Conservation (phyloP, 2,888 invertebrate genomes). For the Harpalus rufipes region DNA sequence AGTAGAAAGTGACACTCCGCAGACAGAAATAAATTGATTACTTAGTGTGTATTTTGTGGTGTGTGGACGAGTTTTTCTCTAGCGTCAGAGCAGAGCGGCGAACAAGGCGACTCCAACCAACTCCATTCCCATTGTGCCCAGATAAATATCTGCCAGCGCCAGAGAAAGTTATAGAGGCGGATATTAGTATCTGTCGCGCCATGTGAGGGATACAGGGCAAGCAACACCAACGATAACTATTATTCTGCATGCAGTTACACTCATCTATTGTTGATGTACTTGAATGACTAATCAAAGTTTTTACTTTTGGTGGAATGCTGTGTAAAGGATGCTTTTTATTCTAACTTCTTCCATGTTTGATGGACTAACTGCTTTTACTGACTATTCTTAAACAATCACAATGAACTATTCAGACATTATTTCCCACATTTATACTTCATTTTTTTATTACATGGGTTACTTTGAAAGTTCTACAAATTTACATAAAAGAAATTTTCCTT, state of each 20-base stretch:
- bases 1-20: conserved; percentile 43
- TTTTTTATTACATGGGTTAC: no score
- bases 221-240: conserved; percentile 17
- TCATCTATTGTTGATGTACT: background rate
- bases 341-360: no score
- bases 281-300: no score
- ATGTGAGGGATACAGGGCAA: conserved; percentile 18
- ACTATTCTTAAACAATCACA: no score
- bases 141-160: conserved; percentile 46
- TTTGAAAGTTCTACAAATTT: no score
- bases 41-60: conserved; percentile 41
- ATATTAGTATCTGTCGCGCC: conserved; percentile 46
- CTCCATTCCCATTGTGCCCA: conserved; percentile 28
- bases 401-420: no score
- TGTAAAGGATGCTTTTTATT: no score
- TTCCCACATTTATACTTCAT: no score
- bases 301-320: no score
- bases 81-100: background rate
- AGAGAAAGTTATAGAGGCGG: conserved; percentile 52
- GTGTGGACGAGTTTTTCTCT: conserved; percentile 39
- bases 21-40: conserved; percentile 47
- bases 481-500: no score
- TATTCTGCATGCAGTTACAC: background rate
- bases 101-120: background rate
- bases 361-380: no score